phyloP scores from a whole-genome alignment of 2,888 invertebrate species.

The Lissonota sp. region DNA sequence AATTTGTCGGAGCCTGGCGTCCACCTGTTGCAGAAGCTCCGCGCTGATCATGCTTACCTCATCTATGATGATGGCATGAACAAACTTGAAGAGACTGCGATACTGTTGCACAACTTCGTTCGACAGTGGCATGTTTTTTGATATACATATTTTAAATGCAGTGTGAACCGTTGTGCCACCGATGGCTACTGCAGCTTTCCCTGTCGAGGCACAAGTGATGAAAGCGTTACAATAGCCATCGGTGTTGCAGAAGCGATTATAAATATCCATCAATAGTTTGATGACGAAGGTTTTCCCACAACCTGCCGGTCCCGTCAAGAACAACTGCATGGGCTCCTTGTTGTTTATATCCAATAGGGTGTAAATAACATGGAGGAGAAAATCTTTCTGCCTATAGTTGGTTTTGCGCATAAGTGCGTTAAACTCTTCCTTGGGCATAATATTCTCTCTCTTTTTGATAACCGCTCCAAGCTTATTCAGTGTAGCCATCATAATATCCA shows the following conservation, averaged over 20 bases:
- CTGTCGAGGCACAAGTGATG: conserved; percentile 74
- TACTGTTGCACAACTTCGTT: conserved; percentile 68
- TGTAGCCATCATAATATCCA: conserved; percentile 65
- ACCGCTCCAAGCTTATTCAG: conserved; percentile 69
- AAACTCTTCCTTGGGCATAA: conserved; percentile 67
- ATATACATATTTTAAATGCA: conserved; percentile 67
- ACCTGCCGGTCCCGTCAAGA: conserved; percentile 66
- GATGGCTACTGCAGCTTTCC: conserved; percentile 73
- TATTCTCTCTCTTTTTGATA: conserved; percentile 70
- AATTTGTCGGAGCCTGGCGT: conserved; percentile 76
- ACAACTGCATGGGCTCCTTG: conserved; percentile 57
- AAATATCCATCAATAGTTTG: conserved; percentile 81
- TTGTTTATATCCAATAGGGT: conserved; percentile 7
- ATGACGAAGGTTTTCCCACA: conserved; percentile 75
- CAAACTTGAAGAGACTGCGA: conserved; percentile 71
- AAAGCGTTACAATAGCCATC: conserved; percentile 80
- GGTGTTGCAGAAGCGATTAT: conserved; percentile 77
- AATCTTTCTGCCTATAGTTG: conserved; percentile 67
- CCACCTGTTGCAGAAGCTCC: conserved; percentile 73
- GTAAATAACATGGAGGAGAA: conserved; percentile 61
- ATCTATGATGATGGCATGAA: conserved; percentile 76
- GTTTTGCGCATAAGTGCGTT: conserved; percentile 64
- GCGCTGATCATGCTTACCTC: conserved; percentile 79
- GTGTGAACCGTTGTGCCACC: conserved; percentile 72
- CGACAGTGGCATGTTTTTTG: conserved; percentile 32